Conservation (phyloP, 1,140 invertebrate genomes). For the Galleria mellonella region DNA sequence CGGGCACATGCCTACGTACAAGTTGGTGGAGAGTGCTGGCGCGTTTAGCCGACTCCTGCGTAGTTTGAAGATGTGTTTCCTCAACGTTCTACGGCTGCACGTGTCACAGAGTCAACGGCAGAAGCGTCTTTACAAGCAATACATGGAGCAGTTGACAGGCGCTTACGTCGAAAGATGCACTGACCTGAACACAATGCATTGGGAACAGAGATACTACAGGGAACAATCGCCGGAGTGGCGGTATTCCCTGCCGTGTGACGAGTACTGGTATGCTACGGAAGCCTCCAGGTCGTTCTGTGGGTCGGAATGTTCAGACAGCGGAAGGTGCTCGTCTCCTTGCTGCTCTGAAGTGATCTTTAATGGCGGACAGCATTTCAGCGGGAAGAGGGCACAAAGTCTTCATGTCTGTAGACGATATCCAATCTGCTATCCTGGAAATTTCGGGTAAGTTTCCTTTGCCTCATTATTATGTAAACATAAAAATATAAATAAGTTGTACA, state of each 20-base stretch:
- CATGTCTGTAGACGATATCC: conserved; percentile 40
- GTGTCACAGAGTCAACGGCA: conserved; percentile 66
- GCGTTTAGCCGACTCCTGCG: conserved; percentile 17
- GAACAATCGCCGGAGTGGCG: conserved; percentile 43
- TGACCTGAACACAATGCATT: conserved; percentile 34
- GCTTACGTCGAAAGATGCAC: conserved; percentile 58
- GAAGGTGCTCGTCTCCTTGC: conserved; percentile 63
- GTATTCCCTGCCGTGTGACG: conserved; percentile 42
- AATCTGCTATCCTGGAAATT: conserved; percentile 60
- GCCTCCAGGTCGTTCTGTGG: conserved; percentile 38
- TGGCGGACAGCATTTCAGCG: conserved; percentile 63
- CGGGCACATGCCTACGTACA: conserved; percentile 32
- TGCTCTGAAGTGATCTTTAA: conserved; percentile 72
- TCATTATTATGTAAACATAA: background rate
- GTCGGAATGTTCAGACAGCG: conserved; percentile 54
- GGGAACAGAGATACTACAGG: conserved; percentile 38
- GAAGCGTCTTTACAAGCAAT: conserved; percentile 70
- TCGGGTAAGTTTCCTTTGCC: conserved; percentile 41
- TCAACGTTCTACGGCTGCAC: conserved; percentile 67
- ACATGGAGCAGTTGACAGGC: conserved; percentile 62
- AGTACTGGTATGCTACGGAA: conserved; percentile 39
- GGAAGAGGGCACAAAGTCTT: conserved; percentile 24
- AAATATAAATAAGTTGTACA: no score
- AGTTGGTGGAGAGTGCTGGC: conserved; percentile 26
- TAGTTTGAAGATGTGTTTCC: conserved; percentile 65